Evolutionary conservation across 1,140 invertebrate species (phyloP), one percentile per base, ranked within the genome.

Genomic region (Drosophila sproati): DNA sequence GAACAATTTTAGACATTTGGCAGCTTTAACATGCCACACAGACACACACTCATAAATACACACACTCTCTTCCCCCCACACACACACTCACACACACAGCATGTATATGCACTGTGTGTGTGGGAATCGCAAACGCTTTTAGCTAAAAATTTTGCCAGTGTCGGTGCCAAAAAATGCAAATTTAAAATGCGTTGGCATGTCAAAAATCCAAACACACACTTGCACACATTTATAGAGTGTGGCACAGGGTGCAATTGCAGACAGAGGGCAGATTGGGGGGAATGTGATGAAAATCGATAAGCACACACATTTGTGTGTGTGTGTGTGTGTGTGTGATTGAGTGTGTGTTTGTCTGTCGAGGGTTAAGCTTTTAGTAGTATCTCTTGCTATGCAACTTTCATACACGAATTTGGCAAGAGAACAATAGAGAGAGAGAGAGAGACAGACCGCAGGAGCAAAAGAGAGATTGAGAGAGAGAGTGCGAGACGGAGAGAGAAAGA

Each of bases 181-280:
- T 86, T 86, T 86, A 86, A 86, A 86, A 86, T 86, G 82, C 82
- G 82, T 86, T 86, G 82, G 82, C 82, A 86, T 86, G 82, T 86
- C 82, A 86, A 86, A 86, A 81, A 86, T 86, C 71, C 68, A 73
- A 52, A 80, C 62, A 72, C 50, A 66, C 74, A 66, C 61, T 60
- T 28, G 41, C 8, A 55, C n/a, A 77, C 31, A 32, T 10, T 56
- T 7, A 34, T 45, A 37, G 50, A 62, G 70, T 50, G 29, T 54
- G 45, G 31, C 31, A 55, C 34, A 78, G 82, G 82, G 78, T 72
- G 75, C 71, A 72, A 31, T 51, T 69, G 75, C 54, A 77, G 77
- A 74, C 62, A 45, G 50, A 48, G 34, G 64, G 76, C 52, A 52
- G 48, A 4, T 28, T 29, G 20, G 31, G 63, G 47, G 54, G 10